Evolutionary conservation across 2,797 vertebrate species (phyloP).

Genomic region (Rhyacichthys aspro): DNA sequence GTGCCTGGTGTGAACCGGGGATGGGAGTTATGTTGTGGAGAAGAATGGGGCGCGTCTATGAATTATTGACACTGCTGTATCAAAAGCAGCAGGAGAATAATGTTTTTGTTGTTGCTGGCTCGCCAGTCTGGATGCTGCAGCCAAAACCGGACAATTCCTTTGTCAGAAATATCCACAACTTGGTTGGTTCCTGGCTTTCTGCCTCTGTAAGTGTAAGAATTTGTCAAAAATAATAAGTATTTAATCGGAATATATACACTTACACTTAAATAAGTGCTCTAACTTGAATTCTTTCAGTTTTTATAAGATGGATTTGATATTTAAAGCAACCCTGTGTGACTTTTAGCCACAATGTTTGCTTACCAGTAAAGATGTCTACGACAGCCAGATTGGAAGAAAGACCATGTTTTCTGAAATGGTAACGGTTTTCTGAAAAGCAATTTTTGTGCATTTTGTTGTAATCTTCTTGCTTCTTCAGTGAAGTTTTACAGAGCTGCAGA

Average conservation of each 20-base stretch:
- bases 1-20: slow-evolving; percentile 49
- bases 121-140: slow-evolving; percentile 24
- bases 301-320: no score
- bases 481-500: no score
- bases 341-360: no score
- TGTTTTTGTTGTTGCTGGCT: slow-evolving; percentile 52
- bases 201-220: neutral
- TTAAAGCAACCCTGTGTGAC: no score
- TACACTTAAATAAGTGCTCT: no score
- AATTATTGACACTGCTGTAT: slow-evolving; percentile 65
- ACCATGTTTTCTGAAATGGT: no score
- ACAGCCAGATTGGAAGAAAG: no score
- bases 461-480: no score
- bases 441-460: no score
- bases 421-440: no score
- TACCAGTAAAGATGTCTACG: no score
- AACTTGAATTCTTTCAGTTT: no score
- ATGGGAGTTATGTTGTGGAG: slow-evolving; percentile 47
- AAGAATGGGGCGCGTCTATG: slow-evolving; percentile 41
- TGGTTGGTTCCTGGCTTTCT: slow-evolving; percentile 7
- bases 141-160: slow-evolving; percentile 19
- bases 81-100: slow-evolving; percentile 54
- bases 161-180: slow-evolving; percentile 8
- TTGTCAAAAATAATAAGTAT: neutral
- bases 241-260: slow-evolving; percentile 14